Base-by-base conservation (phyloP, 2,113 vertebrate genomes). In the Piaya cayana region DNA sequence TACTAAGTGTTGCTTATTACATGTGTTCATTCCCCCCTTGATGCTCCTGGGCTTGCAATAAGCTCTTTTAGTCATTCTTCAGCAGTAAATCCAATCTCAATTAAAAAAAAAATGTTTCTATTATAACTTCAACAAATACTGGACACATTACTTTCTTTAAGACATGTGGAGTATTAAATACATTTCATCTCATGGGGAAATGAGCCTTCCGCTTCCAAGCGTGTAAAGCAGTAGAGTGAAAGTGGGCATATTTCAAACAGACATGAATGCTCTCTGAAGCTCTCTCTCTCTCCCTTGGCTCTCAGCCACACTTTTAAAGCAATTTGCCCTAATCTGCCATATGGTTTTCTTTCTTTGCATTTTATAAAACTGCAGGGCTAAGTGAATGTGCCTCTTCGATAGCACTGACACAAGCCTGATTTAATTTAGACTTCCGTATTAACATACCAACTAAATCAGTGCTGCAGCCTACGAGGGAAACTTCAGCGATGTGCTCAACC, bases 371-470 rank as follows among this genome's bases (percentile, higher is more conserved):
- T 87, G 74, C 93, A 70, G 88, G 87, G 72, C 94, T 93, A 82
- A 95, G 86, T 93, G 95, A 97, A 95, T 97, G 92, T 92, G 93
- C 93, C 92, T 85, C 16, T 87, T 94, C 62, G 4, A 94, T 94
- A 97, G 95, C 82, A 95, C 91, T 91, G 93, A 94, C 75, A 95
- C 88, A 92, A 94, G 95, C 75, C 95, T 97, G 96, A 97, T 98
- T 97, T 94, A 97, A 97, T 97, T 98, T 97, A 90, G 92, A 82
- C 92, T 97, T 97, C 94, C 90, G 43, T 94, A 94, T 97, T 96
- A 94, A 86, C 71, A 88, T 93, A 95, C 91, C 93, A 95, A 74
- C 94, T 92, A 93, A 96, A 97, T 94, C 96, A 97, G 93, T 82
- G 43, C 82, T 70, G 72, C 86, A 94, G 92, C 87, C 95, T 97